Evolutionary conservation across 2,888 invertebrate genomes (phyloP), one percentile per base, ranked within the genome.

Genomic region (Dasypogon diadema): DNA sequence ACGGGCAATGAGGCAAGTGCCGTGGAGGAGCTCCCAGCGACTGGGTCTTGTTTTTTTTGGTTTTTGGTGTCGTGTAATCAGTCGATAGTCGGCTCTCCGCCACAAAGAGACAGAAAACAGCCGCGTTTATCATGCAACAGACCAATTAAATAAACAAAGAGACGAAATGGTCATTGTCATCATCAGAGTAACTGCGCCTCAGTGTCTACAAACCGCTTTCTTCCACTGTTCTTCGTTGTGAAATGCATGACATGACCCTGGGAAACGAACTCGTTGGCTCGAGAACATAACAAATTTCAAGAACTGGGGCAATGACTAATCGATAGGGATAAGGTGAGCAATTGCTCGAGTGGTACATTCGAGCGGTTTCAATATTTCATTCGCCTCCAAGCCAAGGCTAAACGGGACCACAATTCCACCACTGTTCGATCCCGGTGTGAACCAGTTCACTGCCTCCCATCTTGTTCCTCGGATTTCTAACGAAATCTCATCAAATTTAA

Each of bases 81-180:
- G n/a, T n/a, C n/a, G n/a, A n/a, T n/a, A n/a, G n/a, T n/a, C n/a
- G n/a, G n/a, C n/a, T n/a, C n/a, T n/a, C n/a, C n/a, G n/a, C n/a
- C n/a, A n/a, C n/a, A n/a, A n/a, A n/a, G n/a, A n/a, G 6, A 0
- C 42, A 12, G n/a, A 42, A 42, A 42, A 12, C 6, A 12, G n/a
- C 12, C 8, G 42, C 42, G 2, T 51, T 51, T 21, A 21, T 65
- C 65, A 65, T 24, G 65, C 65, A 65, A 48, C 21, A 65, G 48
- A 48, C 65, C 14, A 48, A 65, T 65, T 24, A 65, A 65, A 24
- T 46, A 16, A 65, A 42, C 24, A 22, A 46, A n/a, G n/a, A n/a
- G 65, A 12, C 65, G 22, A 12, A 12, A 12, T 26, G 48, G 12
- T 46, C 48, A 22, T 65, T 46, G 48, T 24, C 46, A 26, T 24